These are phyloP conservation scores for Apamea anceps DNA, from an alignment of 2,888 invertebrate species.

Conservation along the genomic window DNA sequence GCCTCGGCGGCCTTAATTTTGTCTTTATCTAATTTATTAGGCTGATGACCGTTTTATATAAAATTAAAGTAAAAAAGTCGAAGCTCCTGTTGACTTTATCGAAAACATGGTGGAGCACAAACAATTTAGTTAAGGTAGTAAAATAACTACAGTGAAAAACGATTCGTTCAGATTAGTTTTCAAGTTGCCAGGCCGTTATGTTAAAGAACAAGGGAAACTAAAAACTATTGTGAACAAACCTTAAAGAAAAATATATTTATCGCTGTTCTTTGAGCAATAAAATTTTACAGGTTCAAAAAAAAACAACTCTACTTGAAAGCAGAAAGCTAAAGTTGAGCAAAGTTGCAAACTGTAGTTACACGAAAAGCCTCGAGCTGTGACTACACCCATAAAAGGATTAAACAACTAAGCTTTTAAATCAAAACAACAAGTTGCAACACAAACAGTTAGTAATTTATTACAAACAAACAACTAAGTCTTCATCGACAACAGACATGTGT, in stretches of 20 bases:
- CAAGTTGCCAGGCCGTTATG: background rate
- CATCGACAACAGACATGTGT: conserved; percentile 36
- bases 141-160: background rate
- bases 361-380: background rate
- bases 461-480: conserved; percentile 47
- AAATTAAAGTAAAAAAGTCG: background rate
- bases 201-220: background rate
- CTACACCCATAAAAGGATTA: background rate
- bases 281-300: background rate
- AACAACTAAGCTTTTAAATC: conserved; percentile 2
- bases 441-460: conserved; percentile 37
- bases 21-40: background rate
- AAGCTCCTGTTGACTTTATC: background rate
- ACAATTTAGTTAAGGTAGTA: too few species aligned
- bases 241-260: background rate
- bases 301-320: background rate
- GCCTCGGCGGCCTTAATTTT: background rate
- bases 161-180: too few species aligned
- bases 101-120: background rate
- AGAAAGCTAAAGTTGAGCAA: background rate
- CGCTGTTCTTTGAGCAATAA: background rate
- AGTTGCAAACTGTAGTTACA: background rate
- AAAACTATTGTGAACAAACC: background rate
- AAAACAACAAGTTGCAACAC: conserved; percentile 12
- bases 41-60: too few species aligned